phyloP scores from a whole-genome alignment of 2,797 vertebrate species.

The Aldrovandia affinis region DNA sequence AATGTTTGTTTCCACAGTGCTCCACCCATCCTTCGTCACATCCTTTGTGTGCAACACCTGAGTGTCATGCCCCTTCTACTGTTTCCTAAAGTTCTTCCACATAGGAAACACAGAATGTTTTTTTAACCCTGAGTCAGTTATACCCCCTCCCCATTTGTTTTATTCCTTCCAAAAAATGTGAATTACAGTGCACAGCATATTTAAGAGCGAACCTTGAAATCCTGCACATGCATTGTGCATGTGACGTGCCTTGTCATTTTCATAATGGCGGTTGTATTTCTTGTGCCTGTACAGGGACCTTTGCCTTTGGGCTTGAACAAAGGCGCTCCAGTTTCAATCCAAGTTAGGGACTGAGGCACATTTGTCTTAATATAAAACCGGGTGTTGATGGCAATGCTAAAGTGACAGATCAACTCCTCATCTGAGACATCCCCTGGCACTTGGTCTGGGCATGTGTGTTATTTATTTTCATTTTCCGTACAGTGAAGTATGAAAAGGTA shows the following conservation, averaged over 20 bases:
- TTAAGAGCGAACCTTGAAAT: no score
- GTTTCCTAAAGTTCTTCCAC: no score
- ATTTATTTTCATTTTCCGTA: constrained; percentile 18
- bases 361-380: neutral
- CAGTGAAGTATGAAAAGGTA: neutral
- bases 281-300: neutral
- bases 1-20: neutral
- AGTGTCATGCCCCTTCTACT: neutral
- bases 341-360: neutral
- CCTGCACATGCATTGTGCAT: neutral
- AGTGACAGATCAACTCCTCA: neutral
- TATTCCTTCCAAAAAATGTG: neutral
- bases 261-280: neutral
- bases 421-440: neutral
- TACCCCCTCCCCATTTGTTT: neutral
- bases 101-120: no score
- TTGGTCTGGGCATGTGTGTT: neutral
- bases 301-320: neutral
- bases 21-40: neutral
- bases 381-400: neutral
- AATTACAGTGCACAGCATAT: no score
- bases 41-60: neutral
- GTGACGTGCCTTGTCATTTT: no score
- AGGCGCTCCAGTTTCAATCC: neutral
- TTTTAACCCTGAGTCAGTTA: no score